Conservation (phyloP, 2,113 vertebrate species). For the Vanacampus margaritifer region DNA sequence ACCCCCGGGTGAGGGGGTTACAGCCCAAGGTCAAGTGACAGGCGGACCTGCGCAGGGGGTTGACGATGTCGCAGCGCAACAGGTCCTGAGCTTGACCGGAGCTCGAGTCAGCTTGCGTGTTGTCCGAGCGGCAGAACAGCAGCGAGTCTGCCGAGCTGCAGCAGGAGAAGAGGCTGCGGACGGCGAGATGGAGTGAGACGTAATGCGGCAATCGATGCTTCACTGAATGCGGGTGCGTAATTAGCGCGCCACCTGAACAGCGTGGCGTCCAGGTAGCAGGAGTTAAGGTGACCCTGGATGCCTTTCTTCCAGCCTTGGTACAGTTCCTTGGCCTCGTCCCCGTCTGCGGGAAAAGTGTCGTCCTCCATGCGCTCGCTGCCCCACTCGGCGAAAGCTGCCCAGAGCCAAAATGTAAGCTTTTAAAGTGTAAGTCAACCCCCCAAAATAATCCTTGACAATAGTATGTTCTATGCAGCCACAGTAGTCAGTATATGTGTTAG, state of each 20-base stretch:
- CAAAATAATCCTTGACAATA: no score
- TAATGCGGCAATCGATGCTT: not conserved
- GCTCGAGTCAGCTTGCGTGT: constrained; percentile 33
- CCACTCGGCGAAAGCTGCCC: constrained; percentile 77
- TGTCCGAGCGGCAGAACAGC: constrained; percentile 69
- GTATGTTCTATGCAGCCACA: no score
- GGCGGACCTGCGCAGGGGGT: constrained; percentile 76
- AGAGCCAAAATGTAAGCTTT: not conserved
- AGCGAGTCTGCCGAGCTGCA: constrained; percentile 79
- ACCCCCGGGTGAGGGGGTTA: no score
- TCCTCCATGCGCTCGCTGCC: constrained; percentile 77
- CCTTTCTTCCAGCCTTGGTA: constrained; percentile 80
- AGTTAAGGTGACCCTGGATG: constrained; percentile 84
- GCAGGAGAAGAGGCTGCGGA: constrained; percentile 79
- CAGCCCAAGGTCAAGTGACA: not conserved
- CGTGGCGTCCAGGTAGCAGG: constrained; percentile 82
- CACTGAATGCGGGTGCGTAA: not conserved
- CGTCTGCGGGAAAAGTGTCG: constrained; percentile 66
- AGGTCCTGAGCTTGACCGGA: constrained; percentile 73
- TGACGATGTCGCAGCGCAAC: constrained; percentile 80
- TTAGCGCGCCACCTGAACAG: constrained; percentile 64
- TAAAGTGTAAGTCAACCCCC: not conserved
- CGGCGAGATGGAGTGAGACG: not conserved
- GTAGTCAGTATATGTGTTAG: no score
- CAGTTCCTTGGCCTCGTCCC: constrained; percentile 57